phyloP scores from a whole-genome alignment of 2,888 invertebrate species.

The Apodemia zela region DNA sequence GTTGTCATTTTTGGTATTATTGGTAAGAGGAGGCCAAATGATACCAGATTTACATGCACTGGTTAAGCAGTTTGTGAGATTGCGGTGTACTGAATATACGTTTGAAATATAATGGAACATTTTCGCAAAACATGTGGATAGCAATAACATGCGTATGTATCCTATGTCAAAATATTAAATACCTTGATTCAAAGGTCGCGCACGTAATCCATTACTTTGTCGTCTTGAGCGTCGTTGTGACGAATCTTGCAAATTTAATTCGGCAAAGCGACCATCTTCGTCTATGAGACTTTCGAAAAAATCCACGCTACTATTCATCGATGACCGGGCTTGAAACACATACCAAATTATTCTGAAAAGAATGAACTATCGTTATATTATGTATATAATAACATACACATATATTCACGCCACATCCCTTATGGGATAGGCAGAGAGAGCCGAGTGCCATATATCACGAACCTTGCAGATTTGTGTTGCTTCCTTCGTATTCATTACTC shows the following conservation, averaged over 20 bases:
- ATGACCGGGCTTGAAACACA: conserved; percentile 66
- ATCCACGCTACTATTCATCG: conserved; percentile 78
- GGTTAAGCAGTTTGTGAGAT: too few species aligned
- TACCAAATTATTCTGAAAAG: conserved; percentile 67
- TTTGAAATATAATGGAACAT: too few species aligned
- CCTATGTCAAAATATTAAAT: conserved; percentile 12
- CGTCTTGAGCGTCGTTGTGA: conserved; percentile 44
- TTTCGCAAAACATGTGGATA: neutral
- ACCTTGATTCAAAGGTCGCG: conserved; percentile 54
- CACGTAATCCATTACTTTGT: conserved; percentile 33
- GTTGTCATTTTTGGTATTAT: too few species aligned
- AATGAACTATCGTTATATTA: neutral
- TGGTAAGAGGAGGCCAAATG: too few species aligned
- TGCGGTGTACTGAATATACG: too few species aligned
- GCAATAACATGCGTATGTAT: neutral
- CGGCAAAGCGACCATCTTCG: conserved; percentile 68
- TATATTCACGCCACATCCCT: too few species aligned
- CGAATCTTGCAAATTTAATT: conserved; percentile 64
- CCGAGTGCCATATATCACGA: too few species aligned
- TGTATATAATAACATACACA: neutral
- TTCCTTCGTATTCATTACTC: too few species aligned
- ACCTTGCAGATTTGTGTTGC: too few species aligned
- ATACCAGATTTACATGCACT: too few species aligned
- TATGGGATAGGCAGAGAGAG: too few species aligned
- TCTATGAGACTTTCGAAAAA: conserved; percentile 86